A percentile compares a stretch with the other conserved stretches of the same genome.
Evolutionary conservation across 2,888 invertebrate species (phyloP).

Genomic region (Melipona bicolor): DNA sequence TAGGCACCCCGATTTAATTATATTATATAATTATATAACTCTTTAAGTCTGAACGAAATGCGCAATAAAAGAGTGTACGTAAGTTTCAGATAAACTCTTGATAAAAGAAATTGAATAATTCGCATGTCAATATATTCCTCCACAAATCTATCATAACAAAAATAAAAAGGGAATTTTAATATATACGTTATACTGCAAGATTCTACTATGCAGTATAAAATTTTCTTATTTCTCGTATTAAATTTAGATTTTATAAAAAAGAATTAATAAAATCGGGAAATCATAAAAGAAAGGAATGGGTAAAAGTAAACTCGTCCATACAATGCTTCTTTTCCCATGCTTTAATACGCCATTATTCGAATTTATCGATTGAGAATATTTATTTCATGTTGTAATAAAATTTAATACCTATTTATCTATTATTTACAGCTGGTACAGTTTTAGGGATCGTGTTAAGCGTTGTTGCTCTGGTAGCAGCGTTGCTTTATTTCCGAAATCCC

Average conservation of each 20-base stretch:
- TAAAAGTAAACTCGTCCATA: not conserved
- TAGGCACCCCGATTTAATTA: not conserved
- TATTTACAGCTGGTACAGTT: conserved; percentile 66
- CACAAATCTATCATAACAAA: too few relatives aligned
- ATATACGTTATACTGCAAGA: not conserved
- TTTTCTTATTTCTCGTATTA: not conserved
- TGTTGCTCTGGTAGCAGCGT: conserved; percentile 61
- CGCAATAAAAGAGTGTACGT: not conserved
- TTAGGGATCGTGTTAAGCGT: conserved; percentile 51
- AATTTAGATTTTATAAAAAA: not conserved
- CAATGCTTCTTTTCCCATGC: not conserved
- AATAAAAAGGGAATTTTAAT: too few relatives aligned
- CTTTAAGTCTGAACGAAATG: not conserved
- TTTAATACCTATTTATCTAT: conserved; percentile 27
- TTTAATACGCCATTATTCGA: not conserved
- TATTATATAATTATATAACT: too few relatives aligned
- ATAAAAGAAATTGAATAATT: too few relatives aligned
- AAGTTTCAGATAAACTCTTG: too few relatives aligned
- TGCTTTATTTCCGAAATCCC: conserved; percentile 73
- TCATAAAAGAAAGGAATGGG: not conserved
- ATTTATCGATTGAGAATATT: not conserved
- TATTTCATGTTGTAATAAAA: not conserved
- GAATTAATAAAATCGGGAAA: not conserved
- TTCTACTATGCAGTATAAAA: not conserved
- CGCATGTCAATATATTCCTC: too few relatives aligned